phyloP scores from a whole-genome alignment of 2,888 invertebrate genomes.

The Saturnia pavonia region DNA sequence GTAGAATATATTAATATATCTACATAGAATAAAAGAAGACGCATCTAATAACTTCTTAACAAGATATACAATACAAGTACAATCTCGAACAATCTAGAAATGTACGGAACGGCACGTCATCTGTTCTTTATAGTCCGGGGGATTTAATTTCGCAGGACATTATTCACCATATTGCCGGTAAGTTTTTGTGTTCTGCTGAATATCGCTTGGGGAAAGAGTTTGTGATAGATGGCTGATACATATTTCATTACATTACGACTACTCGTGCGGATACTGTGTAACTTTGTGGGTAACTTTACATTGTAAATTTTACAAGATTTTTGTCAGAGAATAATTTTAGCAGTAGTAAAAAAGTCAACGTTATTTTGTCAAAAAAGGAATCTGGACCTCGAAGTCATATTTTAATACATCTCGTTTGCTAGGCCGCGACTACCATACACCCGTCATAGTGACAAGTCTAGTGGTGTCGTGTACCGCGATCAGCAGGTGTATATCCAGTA shows the following conservation, averaged over 20 bases:
- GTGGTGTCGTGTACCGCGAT: too few species aligned
- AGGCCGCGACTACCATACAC: too few species aligned
- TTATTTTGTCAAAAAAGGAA: neutral
- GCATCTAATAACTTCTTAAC: conserved; percentile 1
- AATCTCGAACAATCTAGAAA: conserved; percentile 35
- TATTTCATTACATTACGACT: conserved; percentile 63
- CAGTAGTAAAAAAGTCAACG: neutral
- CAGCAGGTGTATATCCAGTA: too few species aligned
- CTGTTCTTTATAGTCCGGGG: conserved; percentile 71
- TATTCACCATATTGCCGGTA: conserved; percentile 64
- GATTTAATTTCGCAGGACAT: conserved; percentile 78
- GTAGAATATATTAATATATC: neutral
- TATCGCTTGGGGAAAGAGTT: conserved; percentile 59
- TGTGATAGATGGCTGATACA: conserved; percentile 75
- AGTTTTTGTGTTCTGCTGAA: conserved; percentile 66
- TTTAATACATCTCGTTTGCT: neutral
- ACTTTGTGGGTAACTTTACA: conserved; percentile 7
- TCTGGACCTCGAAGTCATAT: neutral
- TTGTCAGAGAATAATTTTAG: neutral
- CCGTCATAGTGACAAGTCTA: too few species aligned
- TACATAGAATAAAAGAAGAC: neutral
- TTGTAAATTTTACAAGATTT: neutral
- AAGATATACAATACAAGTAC: conserved; percentile 13
- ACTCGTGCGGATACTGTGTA: conserved; percentile 21
- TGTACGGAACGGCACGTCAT: conserved; percentile 59